Conservation (phyloP, 2,113 vertebrate species). For the Haliaeetus leucogaster region DNA sequence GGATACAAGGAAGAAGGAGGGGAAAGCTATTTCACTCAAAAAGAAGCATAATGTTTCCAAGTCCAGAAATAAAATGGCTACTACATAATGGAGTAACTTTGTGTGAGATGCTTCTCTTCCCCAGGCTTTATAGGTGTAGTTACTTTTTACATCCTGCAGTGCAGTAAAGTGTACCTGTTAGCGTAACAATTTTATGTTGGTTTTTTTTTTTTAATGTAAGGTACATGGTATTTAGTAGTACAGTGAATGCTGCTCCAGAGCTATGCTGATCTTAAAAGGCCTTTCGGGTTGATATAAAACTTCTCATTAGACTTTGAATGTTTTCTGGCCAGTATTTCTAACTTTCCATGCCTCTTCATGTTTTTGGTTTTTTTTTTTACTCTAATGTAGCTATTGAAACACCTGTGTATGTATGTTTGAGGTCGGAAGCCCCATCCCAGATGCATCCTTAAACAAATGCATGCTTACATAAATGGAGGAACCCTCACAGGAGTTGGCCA, state of each 20-base stretch:
- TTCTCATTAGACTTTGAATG: background rate
- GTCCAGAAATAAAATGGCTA: background rate
- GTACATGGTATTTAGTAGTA: background rate
- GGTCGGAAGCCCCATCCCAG: background rate
- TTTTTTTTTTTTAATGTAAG: background rate
- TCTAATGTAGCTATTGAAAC: background rate
- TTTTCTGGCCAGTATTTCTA: conserved; percentile 37
- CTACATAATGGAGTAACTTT: background rate
- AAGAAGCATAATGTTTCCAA: background rate
- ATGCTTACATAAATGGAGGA: background rate
- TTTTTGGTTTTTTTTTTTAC: too few relatives aligned
- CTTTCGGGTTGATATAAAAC: background rate
- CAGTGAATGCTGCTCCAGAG: background rate
- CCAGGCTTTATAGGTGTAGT: background rate
- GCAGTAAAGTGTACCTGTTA: background rate
- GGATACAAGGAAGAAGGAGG: background rate
- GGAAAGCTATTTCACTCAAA: background rate
- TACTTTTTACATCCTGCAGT: background rate
- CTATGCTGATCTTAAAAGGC: background rate
- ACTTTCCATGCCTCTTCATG: background rate
- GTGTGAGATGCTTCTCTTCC: background rate
- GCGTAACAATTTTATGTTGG: fast-evolving
- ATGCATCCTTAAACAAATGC: background rate
- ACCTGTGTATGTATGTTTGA: background rate
- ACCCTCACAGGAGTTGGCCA: background rate